These are phyloP conservation scores for Chrysotoxum bicinctum DNA, from an alignment of 2,888 invertebrate species.

Conservation along the genomic window DNA sequence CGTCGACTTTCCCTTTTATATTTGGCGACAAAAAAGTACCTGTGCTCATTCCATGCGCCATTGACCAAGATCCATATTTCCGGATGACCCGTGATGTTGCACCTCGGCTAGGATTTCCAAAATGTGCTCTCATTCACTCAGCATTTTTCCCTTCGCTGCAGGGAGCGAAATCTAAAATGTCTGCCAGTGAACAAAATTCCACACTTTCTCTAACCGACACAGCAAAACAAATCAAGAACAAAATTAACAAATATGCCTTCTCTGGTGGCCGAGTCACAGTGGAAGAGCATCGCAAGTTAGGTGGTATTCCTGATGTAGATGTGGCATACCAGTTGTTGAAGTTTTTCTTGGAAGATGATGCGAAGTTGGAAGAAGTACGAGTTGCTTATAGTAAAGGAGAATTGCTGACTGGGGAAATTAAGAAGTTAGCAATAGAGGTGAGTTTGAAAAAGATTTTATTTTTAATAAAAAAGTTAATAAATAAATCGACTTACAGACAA, in stretches of 20 bases:
- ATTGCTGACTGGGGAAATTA: constrained; percentile 96
- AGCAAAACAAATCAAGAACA: constrained; percentile 96
- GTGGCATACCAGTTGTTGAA: constrained; percentile 96
- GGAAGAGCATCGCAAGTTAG: constrained; percentile 94
- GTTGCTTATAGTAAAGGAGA: constrained; percentile 84
- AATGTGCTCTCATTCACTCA: constrained; percentile 94
- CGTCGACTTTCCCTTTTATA: constrained; percentile 94
- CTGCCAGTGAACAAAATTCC: constrained; percentile 95
- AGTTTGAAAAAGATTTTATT: constrained; percentile 16
- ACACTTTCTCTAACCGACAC: constrained; percentile 98
- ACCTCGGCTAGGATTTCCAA: constrained; percentile 91
- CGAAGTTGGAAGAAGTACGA: constrained; percentile 88
- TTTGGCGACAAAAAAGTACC: constrained; percentile 88
- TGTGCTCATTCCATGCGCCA: constrained; percentile 97
- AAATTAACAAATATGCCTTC: constrained; percentile 98
- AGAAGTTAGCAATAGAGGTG: constrained; percentile 92
- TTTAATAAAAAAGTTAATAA: not conserved
- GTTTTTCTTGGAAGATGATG: constrained; percentile 98
- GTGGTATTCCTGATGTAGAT: constrained; percentile 98
- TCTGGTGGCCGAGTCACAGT: constrained; percentile 97
- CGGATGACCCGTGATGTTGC: constrained; percentile 99
- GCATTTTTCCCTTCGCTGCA: constrained; percentile 96
- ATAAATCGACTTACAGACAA: constrained; percentile 77
- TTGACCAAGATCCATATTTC: constrained; percentile 99
- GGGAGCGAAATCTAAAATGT: constrained; percentile 99